phyloP scores from a whole-genome alignment of 1,140 invertebrate genomes.

The Halictus rubicundus region DNA sequence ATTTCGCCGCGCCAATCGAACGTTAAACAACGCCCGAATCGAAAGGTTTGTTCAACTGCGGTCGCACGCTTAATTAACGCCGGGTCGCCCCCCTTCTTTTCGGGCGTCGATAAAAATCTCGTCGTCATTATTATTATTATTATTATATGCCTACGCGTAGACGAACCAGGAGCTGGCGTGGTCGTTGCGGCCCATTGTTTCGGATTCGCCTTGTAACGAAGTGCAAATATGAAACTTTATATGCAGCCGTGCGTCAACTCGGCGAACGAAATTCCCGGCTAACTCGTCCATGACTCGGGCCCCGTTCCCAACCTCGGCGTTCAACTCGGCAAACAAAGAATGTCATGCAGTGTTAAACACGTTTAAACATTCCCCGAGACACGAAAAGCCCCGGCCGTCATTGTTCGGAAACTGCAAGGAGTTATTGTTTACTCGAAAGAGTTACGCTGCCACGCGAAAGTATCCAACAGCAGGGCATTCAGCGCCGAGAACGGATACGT shows the following conservation, averaged over 20 bases:
- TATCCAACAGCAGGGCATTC: too few species aligned
- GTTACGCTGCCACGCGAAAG: too few species aligned
- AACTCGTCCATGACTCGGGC: neutral
- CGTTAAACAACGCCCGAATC: too few species aligned
- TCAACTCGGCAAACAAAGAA: constrained; percentile 1
- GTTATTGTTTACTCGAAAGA: too few species aligned
- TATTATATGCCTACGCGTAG: neutral
- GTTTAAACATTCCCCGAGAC: neutral
- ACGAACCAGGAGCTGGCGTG: neutral
- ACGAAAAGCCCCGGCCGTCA: neutral
- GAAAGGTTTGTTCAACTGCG: too few species aligned
- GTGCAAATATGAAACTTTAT: neutral
- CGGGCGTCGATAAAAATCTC: neutral
- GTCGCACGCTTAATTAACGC: too few species aligned
- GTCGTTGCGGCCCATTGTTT: neutral
- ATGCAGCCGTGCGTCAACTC: neutral
- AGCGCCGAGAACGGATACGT: too few species aligned
- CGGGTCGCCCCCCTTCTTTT: too few species aligned
- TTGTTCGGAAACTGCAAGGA: too few species aligned
- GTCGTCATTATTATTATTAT: neutral
- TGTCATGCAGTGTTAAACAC: neutral
- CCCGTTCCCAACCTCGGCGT: neutral
- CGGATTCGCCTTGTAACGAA: constrained; percentile 13
- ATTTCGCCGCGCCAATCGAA: too few species aligned
- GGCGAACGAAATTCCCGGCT: neutral